Evolutionary conservation across 1,140 invertebrate species (phyloP).

Genomic region (Camponotus pennsylvanicus): DNA sequence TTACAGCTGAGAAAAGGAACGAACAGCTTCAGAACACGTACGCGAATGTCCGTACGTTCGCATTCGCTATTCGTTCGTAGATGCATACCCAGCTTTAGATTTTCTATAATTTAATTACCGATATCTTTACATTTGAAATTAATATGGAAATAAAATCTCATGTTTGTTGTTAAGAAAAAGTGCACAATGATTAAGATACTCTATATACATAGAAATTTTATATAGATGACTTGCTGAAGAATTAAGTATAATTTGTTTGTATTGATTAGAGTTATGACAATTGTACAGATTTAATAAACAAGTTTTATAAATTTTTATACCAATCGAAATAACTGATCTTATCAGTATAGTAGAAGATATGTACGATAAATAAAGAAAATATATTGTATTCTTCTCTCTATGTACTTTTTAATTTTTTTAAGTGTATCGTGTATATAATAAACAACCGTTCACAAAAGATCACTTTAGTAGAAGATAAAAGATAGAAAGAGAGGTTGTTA

Average conservation of each 20-base stretch:
- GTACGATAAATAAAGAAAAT: conserved; percentile 35
- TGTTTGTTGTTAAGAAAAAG: conserved; percentile 15
- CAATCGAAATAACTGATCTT: conserved; percentile 20
- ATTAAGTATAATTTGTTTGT: conserved; percentile 48
- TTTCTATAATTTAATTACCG: not conserved
- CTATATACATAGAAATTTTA: conserved; percentile 26
- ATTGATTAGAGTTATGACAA: conserved; percentile 14
- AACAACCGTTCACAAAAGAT: not conserved
- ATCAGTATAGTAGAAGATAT: conserved; percentile 12
- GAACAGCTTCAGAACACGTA: too few species aligned
- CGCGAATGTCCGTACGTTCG: too few species aligned
- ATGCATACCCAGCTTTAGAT: too few species aligned
- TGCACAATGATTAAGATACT: conserved; percentile 15
- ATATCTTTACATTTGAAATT: not conserved
- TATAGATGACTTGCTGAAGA: not conserved
- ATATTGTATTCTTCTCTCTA: not conserved
- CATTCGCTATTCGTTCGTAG: too few species aligned
- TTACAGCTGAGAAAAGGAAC: too few species aligned
- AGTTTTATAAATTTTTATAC: conserved; percentile 29
- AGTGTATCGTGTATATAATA: not conserved
- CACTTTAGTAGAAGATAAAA: not conserved
- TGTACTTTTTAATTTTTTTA: conserved; percentile 1
- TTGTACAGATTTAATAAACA: conserved; percentile 44
- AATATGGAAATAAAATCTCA: not conserved
- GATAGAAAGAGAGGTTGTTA: conserved; percentile 2